These are phyloP conservation scores for Origma solitaria DNA, from an alignment of 2,113 vertebrate genomes.

Conservation along the genomic window DNA sequence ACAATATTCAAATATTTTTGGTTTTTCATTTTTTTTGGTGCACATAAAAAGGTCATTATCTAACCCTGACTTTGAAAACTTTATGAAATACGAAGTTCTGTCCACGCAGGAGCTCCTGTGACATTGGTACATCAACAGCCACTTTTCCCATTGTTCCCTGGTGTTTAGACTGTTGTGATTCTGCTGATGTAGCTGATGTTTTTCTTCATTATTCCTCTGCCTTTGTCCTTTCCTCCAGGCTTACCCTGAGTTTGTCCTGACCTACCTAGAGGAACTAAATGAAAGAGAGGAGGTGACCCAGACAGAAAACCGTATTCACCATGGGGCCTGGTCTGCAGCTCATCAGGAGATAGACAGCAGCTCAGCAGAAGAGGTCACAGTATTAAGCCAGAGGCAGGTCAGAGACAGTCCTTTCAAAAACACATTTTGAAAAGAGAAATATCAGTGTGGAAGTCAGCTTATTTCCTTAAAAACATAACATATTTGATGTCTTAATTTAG, in stretches of 20 bases:
- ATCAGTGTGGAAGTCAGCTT: background rate
- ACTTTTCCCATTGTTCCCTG: background rate
- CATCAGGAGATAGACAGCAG: conserved; percentile 51
- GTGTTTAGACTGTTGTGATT: background rate
- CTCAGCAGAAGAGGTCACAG: conserved; percentile 66
- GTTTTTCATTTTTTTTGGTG: background rate
- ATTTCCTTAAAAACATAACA: background rate
- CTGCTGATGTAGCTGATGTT: conserved; percentile 11
- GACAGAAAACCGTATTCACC: conserved; percentile 50
- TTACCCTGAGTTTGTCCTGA: conserved; percentile 74
- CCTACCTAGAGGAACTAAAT: conserved; percentile 75
- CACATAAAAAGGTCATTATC: background rate
- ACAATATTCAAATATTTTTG: background rate
- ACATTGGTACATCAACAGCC: background rate
- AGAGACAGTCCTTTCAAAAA: conserved; percentile 51
- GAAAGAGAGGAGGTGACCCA: conserved; percentile 66
- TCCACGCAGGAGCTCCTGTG: background rate
- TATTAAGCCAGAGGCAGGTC: conserved; percentile 58
- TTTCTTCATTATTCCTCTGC: conserved; percentile 16
- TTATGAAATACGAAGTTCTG: background rate
- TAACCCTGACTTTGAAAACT: background rate
- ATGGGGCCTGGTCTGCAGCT: conserved; percentile 42
- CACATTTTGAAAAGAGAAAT: conserved; percentile 37
- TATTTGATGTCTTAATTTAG: background rate
- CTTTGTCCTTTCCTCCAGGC: conserved; percentile 69